These are phyloP conservation scores for Caradrina clavipalpis DNA, from an alignment of 2,888 invertebrate genomes.

Conservation along the genomic window DNA sequence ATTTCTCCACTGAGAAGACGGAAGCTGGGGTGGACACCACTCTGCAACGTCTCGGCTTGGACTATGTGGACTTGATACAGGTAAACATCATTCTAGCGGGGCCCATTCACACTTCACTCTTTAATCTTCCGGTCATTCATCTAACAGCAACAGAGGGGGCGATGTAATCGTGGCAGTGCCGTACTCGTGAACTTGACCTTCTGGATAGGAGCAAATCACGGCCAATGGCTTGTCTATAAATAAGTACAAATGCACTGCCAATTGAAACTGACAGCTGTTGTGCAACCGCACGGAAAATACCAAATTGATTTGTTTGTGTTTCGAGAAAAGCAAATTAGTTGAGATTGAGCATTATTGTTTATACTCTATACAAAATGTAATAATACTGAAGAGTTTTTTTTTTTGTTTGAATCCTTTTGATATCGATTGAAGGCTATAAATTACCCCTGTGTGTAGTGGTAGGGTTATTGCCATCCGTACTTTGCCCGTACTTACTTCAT, in stretches of 20 bases:
- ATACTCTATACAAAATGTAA: too few relatives aligned
- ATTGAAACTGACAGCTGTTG: conserved; percentile 7
- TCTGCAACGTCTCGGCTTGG: conserved; percentile 93
- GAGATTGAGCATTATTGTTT: too few relatives aligned
- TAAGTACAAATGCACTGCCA: conserved; percentile 5
- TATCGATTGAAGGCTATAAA: too few relatives aligned
- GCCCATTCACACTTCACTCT: conserved; percentile 12
- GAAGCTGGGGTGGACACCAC: conserved; percentile 94
- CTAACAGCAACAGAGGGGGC: conserved; percentile 30
- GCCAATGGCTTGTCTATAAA: conserved; percentile 10
- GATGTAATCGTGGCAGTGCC: conserved; percentile 6
- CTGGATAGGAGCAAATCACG: conserved; percentile 25
- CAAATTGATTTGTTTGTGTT: conserved; percentile 7
- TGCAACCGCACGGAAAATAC: background rate
- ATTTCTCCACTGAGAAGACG: conserved; percentile 95
- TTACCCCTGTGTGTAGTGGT: too few relatives aligned
- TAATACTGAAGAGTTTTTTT: too few relatives aligned
- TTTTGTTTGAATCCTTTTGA: too few relatives aligned
- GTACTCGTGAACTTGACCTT: conserved; percentile 47
- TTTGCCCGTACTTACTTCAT: too few relatives aligned
- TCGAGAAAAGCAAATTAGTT: background rate
- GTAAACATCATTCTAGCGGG: conserved; percentile 80
- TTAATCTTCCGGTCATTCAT: conserved; percentile 35
- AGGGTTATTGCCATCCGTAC: too few relatives aligned
- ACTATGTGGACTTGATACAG: conserved; percentile 97